Evolutionary conservation across 2,888 invertebrate genomes (phyloP), one percentile per base, ranked within the genome.

Genomic region (Thecophora atra): DNA sequence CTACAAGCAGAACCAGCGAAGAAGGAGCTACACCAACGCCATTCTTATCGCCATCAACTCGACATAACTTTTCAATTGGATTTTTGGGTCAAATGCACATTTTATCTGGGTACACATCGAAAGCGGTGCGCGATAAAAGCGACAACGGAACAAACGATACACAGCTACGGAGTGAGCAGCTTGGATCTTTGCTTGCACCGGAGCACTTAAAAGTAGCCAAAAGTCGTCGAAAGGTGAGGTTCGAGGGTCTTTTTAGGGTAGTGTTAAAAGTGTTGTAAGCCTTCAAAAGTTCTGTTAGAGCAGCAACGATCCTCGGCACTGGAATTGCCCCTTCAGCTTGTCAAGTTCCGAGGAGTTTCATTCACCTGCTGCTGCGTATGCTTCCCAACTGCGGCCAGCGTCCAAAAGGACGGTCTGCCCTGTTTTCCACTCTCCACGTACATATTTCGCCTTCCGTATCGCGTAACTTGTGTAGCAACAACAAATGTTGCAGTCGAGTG

Each of bases 191-290:
- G 56, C 21, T 24, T 11, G 5, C 11, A 15, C 8, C 15, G 28
- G 2, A 30, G 28, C 30, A n/a, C n/a, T 60, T 21, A 26, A 26
- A 24, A 44, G n/a, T n/a, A n/a, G n/a, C n/a, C n/a, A n/a, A 51
- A 3, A 11, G 19, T 70, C 72, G 73, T 68, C 72, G 73, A 72
- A 72, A 72, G 73, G 65, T 70, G 73, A 70, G 74, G 70, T 73
- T 65, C 67, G 71, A 58, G 51, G 67, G 21, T 42, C 7, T 11
- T 63, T 63, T 19, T 30, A 62, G 30, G 71, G 44, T 64, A 68
- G 71, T 73, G 73, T 73, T 72, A 65, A 72, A 54, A 73, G 64
- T 67, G 58, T 54, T 70, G 70, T 72, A 69, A 72, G 72, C 72
- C 69, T 75, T 74, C 52, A 47, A 64, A 47, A 17, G 26, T 51